Evolutionary conservation across 92 coral and sea anemone species (phyloP), one percentile per base, ranked within the genome.

Genomic region (Nematostella vectensis): DNA sequence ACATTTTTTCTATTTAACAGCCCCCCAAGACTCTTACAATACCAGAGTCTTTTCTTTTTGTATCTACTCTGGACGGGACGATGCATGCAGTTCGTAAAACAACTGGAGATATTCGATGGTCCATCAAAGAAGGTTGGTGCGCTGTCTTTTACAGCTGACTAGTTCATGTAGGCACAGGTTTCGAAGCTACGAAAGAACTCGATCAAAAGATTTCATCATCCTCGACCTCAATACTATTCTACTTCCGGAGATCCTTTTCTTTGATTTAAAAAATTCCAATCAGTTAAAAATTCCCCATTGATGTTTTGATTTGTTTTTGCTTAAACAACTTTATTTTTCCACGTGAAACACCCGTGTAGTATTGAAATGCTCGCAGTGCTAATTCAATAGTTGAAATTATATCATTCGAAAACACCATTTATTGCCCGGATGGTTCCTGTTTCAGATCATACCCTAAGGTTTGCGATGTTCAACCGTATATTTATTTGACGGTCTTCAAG

Each of bases 21-120:
- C 57, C 85, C 93, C 63, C 87, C 50, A 79, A 77, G 33, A 78
- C 95, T 29, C 68, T 93, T 52, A 85, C 81, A 49, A 91, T 93
- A 11, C 99, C 99, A 23, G 88, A 93, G 53, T 79, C 99, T 2
- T 82, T 81, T 43, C 81, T 93, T 4, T 93, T 93, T 55, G 88
- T 93, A 2, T 93, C 99, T 22, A 93, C 99, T 9, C 37, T 93
- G 68, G 99, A 93, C 79, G 99, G 99, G 3, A 87, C 87, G 19
- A 79, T 93, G 89, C 81, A 86, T 58, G 99, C 99, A 17, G 96
- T 93, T 26, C 72, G 85, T 30, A 87, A 88, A 58, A 88, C 71
- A 47, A 86, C 95, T 12, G 99, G 99, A 19, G 96, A 86, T 63
- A 61, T 93, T 21, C 82, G 81, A 49, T 93, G 99, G 99, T 93